Conservation (phyloP, 92 coral and sea anemone genomes). For the Epizoanthus rinbou region DNA sequence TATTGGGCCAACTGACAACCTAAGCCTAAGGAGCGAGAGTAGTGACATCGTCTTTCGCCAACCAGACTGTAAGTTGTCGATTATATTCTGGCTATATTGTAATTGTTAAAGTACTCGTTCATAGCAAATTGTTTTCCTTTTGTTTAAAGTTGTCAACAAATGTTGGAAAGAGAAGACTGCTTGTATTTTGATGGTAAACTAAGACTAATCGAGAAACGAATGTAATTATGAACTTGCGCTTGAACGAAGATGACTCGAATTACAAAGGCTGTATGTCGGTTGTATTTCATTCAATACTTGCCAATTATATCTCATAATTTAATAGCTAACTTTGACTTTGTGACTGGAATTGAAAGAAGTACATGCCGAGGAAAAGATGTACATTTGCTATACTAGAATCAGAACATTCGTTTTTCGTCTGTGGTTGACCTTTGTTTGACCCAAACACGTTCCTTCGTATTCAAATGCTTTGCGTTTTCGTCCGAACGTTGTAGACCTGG, state of each 20-base stretch:
- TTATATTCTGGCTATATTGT: not conserved
- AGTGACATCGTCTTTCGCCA: not conserved
- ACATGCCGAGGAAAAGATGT: not conserved
- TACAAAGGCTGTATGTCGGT: not conserved
- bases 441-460: not conserved
- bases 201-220: not conserved
- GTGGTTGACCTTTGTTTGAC: constrained; percentile 31
- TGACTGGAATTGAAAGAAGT: not conserved
- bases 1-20: not conserved
- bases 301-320: not conserved
- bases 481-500: not conserved
- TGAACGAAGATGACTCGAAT: not conserved
- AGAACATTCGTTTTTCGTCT: constrained; percentile 14
- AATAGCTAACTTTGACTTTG: not conserved
- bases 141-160: constrained; percentile 9
- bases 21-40: not conserved
- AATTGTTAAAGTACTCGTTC: not conserved
- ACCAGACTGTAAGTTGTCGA: constrained; percentile 37
- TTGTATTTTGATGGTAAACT: not conserved
- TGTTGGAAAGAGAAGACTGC: constrained; percentile 13
- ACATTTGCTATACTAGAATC: not conserved
- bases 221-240: not conserved
- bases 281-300: not conserved
- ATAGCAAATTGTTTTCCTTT: constrained; percentile 32
- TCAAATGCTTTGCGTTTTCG: not conserved